These are phyloP conservation scores for Aplodontia rufa DNA, from an alignment of 2,113 vertebrate species.

Conservation along the genomic window DNA sequence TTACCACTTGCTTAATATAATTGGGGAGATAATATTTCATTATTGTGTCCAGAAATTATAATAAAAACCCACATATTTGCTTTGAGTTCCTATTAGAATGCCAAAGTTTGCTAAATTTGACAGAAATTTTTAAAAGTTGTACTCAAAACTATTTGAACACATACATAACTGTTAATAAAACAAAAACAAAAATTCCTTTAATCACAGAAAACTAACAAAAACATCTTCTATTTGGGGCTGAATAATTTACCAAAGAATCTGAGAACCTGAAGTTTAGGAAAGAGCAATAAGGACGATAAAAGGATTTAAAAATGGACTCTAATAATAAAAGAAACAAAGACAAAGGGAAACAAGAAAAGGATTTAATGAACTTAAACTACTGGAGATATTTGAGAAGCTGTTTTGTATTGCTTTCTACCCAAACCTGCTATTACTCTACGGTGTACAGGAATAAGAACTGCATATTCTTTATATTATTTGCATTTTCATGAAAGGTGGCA, in stretches of 20 bases:
- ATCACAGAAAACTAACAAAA: not conserved
- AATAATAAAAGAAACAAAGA: not conserved
- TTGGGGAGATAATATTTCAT: not conserved
- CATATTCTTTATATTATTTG: not conserved
- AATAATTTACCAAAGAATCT: not conserved
- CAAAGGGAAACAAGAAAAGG: not conserved
- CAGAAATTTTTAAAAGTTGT: constrained; percentile 7
- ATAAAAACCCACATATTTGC: not conserved
- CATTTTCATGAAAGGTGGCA: not conserved
- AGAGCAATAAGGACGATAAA: not conserved
- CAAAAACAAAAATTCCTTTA: not conserved
- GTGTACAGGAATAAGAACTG: not conserved
- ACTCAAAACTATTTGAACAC: not conserved
- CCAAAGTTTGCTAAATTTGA: not conserved
- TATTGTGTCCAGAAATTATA: not conserved
- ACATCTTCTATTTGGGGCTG: not conserved
- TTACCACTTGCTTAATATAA: not conserved
- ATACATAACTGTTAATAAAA: not conserved
- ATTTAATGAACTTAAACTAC: not conserved
- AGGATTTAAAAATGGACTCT: not conserved
- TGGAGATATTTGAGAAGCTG: not conserved
- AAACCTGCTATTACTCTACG: not conserved
- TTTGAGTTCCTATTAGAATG: not conserved
- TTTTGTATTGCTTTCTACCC: not conserved
- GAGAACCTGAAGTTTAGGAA: constrained; percentile 4